Base-by-base conservation (phyloP, 2,113 vertebrate genomes). In the Cyanistes caeruleus region DNA sequence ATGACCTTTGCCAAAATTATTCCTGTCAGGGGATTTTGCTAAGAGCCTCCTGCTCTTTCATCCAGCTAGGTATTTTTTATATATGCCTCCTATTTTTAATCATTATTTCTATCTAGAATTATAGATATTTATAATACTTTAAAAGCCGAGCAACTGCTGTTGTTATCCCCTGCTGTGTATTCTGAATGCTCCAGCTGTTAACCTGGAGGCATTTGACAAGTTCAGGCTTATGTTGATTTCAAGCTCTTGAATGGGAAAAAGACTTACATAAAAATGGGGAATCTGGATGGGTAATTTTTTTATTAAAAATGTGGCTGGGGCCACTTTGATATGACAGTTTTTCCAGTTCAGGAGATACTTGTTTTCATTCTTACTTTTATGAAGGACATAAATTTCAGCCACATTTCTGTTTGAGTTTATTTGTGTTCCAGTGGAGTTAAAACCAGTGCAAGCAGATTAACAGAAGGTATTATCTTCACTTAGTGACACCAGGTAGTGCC, bases 171-270 rank as follows among this genome's bases (percentile, higher is more conserved):
- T 88, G 16, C 41, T 77, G 3, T 65, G 24, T 68, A 30, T 92
- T 96, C 89, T 98, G 69, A 98, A 97, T n/a, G 98, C 98, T n/a
- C 98, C 98, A 97, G 98, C 97, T 68, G 97, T 98, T 73, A 97
- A 98, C 90, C 96, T 98, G 73, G 97, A 98, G 68, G 96, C 97
- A 2, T 98, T 98, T 94, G 98, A 98, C 73, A 97, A 98, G 96
- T 99, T 98, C 82, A 98, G 85, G 98, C 98, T 27, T 99, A 98
- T 48, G 52, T 99, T 35, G 98, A 99, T 96, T 99, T 99, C 96
- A 99, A 98, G 91, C 98, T 98, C 13, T 99, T 98, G 2, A 97
- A 98, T 89, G 98, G 97, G 78, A 98, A 99, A 77, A 92, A 97
- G 62, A 96, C 98, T 4, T 98, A 87, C 35, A 98, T 99, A 84